These are phyloP conservation scores for Nothoprocta perdicaria DNA, from an alignment of 2,113 vertebrate genomes.

Conservation along the genomic window DNA sequence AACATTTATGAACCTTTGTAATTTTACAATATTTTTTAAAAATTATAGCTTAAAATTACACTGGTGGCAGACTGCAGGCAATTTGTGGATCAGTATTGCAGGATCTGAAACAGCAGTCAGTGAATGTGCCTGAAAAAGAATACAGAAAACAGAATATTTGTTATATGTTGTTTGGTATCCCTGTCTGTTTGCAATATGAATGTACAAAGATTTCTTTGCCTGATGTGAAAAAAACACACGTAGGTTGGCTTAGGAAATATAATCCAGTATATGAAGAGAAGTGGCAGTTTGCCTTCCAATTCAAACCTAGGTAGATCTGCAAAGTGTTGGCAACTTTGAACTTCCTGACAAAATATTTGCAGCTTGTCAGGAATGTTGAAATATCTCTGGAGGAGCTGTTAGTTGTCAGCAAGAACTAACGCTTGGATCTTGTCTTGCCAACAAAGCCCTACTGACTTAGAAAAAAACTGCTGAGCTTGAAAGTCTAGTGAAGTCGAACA, in stretches of 20 bases:
- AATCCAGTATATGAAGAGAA: not conserved
- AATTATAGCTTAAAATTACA: not conserved
- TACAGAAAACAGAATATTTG: not conserved
- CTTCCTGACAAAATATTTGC: constrained; percentile 1
- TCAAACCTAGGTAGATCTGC: not conserved
- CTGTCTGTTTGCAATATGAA: not conserved
- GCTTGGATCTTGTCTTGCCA: not conserved
- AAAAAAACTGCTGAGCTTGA: not conserved
- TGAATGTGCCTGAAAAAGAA: not conserved
- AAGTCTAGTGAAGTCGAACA: not conserved
- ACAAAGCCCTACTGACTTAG: not conserved
- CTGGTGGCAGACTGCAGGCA: not conserved
- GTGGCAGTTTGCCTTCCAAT: not conserved
- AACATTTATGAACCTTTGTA: not conserved
- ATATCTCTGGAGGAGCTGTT: not conserved
- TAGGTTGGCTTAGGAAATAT: not conserved
- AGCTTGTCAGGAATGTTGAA: not conserved
- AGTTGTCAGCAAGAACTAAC: not conserved
- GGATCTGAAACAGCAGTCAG: not conserved
- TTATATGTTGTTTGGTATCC: not conserved
- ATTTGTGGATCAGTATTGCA: not conserved
- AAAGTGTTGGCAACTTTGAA: not conserved
- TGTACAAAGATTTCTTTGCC: not conserved
- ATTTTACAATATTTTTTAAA: not conserved
- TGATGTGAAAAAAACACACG: not conserved